These are phyloP conservation scores for Pyrochroa serraticornis DNA, from an alignment of 2,888 invertebrate genomes.

Conservation along the genomic window DNA sequence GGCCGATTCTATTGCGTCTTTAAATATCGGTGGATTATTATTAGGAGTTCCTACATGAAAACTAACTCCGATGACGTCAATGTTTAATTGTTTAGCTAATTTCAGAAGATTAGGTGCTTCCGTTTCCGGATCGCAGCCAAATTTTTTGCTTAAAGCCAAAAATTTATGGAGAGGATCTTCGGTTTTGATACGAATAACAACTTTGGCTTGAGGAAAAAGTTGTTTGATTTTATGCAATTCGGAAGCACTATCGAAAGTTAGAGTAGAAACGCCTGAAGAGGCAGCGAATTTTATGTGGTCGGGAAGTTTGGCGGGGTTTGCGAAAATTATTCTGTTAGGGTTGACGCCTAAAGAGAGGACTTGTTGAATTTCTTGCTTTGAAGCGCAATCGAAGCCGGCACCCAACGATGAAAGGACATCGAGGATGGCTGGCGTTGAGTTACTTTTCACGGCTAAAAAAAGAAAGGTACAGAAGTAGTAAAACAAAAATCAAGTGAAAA, in stretches of 20 bases:
- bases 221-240: conserved; percentile 90
- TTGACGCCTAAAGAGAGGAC: conserved; percentile 60
- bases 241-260: conserved; percentile 94
- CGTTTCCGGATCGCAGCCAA: conserved; percentile 82
- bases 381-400: conserved; percentile 69
- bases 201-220: conserved; percentile 78
- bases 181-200: conserved; percentile 87
- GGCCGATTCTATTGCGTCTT: conserved; percentile 40
- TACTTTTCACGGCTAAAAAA: conserved; percentile 67
- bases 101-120: conserved; percentile 79
- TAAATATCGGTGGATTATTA: conserved; percentile 50
- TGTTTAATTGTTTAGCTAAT: conserved; percentile 73
- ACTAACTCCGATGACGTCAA: conserved; percentile 79
- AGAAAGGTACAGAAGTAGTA: not conserved
- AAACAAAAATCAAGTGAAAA: not conserved
- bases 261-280: conserved; percentile 73
- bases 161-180: conserved; percentile 79
- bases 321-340: conserved; percentile 63
- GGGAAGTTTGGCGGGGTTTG: conserved; percentile 64
- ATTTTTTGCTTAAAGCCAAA: conserved; percentile 92
- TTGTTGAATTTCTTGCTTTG: conserved; percentile 62
- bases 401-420: conserved; percentile 62
- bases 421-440: conserved; percentile 60
- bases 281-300: conserved; percentile 84
- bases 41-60: conserved; percentile 97